Conservation (phyloP, 2,888 invertebrate genomes). For the Brachyptera putata region DNA sequence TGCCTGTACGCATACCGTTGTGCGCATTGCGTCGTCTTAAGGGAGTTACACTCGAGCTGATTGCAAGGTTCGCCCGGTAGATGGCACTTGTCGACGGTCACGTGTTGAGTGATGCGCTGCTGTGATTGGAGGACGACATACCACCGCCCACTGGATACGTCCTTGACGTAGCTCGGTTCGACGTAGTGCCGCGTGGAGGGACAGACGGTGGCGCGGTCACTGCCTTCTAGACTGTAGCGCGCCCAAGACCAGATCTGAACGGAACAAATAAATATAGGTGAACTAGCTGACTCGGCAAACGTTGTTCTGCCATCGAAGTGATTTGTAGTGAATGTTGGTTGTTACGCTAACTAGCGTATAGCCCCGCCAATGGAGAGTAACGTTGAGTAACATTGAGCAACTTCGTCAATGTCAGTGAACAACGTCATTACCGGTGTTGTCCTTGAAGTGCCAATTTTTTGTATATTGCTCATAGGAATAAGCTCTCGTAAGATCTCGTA, state of each 20-base stretch:
- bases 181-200: conserved; percentile 36
- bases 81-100: conserved; percentile 37
- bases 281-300: too few species aligned
- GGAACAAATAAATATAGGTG: background rate
- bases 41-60: conserved; percentile 27
- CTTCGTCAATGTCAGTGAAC: too few species aligned
- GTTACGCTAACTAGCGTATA: too few species aligned
- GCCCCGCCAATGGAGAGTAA: too few species aligned
- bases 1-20: conserved; percentile 38
- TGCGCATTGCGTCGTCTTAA: conserved; percentile 34
- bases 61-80: conserved; percentile 29
- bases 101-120: conserved; percentile 35
- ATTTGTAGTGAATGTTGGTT: too few species aligned
- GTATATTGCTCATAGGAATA: too few species aligned
- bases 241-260: conserved; percentile 32
- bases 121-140: conserved; percentile 38
- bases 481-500: too few species aligned
- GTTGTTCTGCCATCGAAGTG: too few species aligned
- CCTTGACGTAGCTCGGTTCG: conserved; percentile 38
- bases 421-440: too few species aligned
- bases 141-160: conserved; percentile 37
- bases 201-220: conserved; percentile 31
- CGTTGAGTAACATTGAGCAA: too few species aligned
- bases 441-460: too few species aligned
- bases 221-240: conserved; percentile 6